phyloP scores from a whole-genome alignment of 2,797 vertebrate genomes.

The Rhynchotus rufescens region DNA sequence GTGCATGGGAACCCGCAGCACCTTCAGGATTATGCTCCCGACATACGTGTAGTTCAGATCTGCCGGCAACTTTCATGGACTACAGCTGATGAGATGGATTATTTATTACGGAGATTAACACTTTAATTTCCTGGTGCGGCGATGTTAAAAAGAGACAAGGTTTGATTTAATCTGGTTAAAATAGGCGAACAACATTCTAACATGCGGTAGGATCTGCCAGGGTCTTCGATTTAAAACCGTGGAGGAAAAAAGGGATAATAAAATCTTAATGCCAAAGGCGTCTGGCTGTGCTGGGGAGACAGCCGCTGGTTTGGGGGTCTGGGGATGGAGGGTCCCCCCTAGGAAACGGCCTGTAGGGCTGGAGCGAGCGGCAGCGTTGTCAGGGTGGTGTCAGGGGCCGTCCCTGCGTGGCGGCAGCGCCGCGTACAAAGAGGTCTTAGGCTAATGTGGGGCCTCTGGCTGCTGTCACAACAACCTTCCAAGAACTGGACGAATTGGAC shows the following conservation, averaged over 20 bases:
- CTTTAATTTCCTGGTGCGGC: slow-evolving; percentile 1
- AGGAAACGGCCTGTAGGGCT: not conserved
- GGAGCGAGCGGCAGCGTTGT: not conserved
- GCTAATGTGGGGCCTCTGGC: not conserved
- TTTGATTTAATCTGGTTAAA: not conserved
- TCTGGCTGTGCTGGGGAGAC: not conserved
- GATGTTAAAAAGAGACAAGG: not conserved
- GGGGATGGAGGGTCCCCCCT: not conserved
- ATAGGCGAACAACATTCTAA: not conserved
- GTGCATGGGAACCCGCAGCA: not conserved
- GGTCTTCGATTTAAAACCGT: not conserved
- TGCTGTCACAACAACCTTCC: not conserved
- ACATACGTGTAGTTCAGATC: not conserved
- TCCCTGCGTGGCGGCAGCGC: not conserved
- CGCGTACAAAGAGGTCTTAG: not conserved
- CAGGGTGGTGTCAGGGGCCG: not conserved
- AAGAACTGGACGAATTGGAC: not conserved
- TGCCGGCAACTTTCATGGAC: slow-evolving; percentile 1
- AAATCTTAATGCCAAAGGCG: not conserved
- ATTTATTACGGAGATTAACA: not conserved
- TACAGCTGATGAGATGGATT: not conserved
- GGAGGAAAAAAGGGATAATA: not conserved
- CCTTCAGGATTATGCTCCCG: not conserved
- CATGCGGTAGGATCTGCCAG: not conserved
- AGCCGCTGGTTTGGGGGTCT: not conserved